phyloP scores from a whole-genome alignment of 2,797 vertebrate species.

The Smutsia temminckii region DNA sequence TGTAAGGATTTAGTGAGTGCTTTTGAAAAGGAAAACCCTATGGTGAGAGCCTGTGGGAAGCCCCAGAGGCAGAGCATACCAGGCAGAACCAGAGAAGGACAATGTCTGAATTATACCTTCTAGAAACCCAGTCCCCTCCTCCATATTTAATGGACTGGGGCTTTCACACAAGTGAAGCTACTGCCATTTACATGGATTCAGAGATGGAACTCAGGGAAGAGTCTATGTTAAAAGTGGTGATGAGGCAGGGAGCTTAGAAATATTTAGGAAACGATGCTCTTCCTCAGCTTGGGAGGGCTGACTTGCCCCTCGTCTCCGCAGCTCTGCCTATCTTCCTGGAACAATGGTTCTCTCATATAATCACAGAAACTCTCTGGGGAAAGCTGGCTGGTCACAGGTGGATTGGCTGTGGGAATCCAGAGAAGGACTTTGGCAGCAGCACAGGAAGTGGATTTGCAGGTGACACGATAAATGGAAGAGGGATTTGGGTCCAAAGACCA shows the following conservation, averaged over 20 bases:
- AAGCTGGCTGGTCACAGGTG: conserved; percentile 62
- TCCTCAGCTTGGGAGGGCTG: neutral
- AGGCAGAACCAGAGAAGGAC: neutral
- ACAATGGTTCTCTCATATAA: conserved; percentile 55
- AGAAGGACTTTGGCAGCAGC: conserved; percentile 56
- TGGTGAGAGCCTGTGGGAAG: neutral
- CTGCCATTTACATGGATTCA: neutral
- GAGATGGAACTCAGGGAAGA: neutral
- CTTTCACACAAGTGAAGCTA: neutral
- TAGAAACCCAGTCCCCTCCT: neutral
- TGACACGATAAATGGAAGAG: conserved; percentile 47
- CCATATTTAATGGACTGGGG: neutral
- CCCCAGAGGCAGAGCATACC: neutral
- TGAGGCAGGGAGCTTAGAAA: neutral
- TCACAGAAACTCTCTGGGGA: conserved; percentile 54
- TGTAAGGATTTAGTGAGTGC: neutral
- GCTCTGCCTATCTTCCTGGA: conserved; percentile 51
- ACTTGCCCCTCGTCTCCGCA: neutral
- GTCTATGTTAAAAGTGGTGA: neutral
- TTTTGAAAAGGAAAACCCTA: neutral
- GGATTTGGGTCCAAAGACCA: conserved; percentile 48
- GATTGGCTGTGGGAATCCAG: conserved; percentile 33
- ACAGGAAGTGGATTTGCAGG: conserved; percentile 51
- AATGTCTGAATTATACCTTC: neutral
- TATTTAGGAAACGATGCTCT: neutral